A percentile compares a stretch with the other conserved stretches of the same genome.
phyloP scores from a whole-genome alignment of 2,888 invertebrate species.

The Bhutanitis thaidina region DNA sequence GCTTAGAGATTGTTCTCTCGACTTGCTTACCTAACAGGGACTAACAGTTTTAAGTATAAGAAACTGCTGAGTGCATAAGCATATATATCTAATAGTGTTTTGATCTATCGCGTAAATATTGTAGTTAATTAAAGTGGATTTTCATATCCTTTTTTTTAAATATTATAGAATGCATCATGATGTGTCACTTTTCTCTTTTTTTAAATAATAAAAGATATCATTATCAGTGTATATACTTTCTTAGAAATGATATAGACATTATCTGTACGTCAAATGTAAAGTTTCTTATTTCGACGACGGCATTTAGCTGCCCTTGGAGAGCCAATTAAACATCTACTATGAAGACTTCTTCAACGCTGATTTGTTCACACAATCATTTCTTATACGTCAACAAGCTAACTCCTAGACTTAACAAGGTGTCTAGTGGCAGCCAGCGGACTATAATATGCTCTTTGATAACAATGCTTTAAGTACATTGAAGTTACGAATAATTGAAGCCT shows the following conservation, averaged over 20 bases:
- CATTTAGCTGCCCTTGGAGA: background rate
- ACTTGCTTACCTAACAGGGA: too few relatives aligned
- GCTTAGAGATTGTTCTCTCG: too few relatives aligned
- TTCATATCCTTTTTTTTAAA: too few relatives aligned
- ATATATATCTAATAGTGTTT: too few relatives aligned
- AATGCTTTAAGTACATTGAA: background rate
- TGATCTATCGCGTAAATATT: too few relatives aligned
- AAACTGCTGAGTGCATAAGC: too few relatives aligned
- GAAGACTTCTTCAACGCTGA: conserved; percentile 1
- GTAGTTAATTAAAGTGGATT: too few relatives aligned
- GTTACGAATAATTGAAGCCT: background rate
- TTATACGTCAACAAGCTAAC: conserved; percentile 49
- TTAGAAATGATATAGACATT: background rate
- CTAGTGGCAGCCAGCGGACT: conserved; percentile 47
- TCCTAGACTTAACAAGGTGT: conserved; percentile 71
- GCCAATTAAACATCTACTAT: conserved; percentile 8
- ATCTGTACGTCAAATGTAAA: background rate
- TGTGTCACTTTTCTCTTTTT: too few relatives aligned
- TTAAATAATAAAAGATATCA: too few relatives aligned
- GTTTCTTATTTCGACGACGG: background rate
- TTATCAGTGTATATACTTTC: background rate
- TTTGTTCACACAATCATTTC: conserved; percentile 35
- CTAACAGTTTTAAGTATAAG: too few relatives aligned
- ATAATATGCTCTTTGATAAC: background rate
- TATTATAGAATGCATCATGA: too few relatives aligned